Conservation (phyloP, 2,113 vertebrate species). For the Bos javanicus region DNA sequence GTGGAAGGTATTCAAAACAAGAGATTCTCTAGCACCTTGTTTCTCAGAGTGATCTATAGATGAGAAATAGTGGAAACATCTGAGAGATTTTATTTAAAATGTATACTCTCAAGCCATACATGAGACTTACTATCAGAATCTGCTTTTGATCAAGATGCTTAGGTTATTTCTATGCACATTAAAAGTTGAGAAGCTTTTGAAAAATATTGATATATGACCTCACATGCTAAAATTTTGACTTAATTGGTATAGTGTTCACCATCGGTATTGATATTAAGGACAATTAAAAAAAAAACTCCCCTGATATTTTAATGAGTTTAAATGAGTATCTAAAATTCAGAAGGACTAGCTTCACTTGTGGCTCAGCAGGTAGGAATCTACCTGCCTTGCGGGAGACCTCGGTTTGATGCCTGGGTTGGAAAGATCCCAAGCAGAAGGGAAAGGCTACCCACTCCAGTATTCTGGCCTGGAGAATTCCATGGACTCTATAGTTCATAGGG, state of each 20-base stretch:
- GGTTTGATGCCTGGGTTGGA: not conserved
- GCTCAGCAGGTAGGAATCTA: no score
- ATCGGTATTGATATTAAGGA: not conserved
- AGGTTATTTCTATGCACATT: not conserved
- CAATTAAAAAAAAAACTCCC: not conserved
- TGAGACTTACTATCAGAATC: not conserved
- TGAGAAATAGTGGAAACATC: not conserved
- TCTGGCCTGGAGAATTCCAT: not conserved
- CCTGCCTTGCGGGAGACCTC: no score
- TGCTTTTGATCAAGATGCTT: not conserved
- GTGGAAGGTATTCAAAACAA: not conserved
- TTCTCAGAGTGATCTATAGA: not conserved
- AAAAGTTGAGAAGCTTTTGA: not conserved
- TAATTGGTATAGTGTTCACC: not conserved
- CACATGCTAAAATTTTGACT: not conserved
- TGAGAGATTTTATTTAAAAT: not conserved
- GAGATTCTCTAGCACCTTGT: not conserved
- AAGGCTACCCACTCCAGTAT: not conserved
- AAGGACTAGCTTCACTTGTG: not conserved
- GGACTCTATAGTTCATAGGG: not conserved
- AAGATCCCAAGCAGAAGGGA: not conserved
- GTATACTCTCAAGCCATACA: not conserved
- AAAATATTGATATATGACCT: not conserved
- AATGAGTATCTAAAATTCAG: not conserved
- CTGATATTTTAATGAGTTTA: not conserved